Base-by-base conservation (phyloP, 2,888 invertebrate species). In the Desoria tigrina region DNA sequence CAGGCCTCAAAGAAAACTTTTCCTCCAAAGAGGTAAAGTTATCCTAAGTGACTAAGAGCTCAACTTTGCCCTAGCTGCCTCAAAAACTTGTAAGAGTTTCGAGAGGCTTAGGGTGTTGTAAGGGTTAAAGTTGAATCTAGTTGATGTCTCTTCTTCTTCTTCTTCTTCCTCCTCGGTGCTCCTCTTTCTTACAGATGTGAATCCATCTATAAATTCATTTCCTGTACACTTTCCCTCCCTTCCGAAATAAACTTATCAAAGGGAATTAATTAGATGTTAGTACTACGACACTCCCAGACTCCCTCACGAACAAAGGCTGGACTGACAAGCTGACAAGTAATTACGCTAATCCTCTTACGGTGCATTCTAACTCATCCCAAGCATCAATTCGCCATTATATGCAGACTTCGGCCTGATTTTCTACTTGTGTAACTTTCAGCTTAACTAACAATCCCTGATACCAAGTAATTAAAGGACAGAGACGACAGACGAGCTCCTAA, bases 61-160 rank as follows among this genome's bases (percentile, higher is more conserved):
- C n/a, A 45, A 45, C 45, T 45, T 45, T 45, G 45, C 9, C 45
- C 45, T 21, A 16, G 21, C 39, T 39, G n/a, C n/a, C 32, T 32
- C 32, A 7, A 11, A 32, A 11, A 32, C 32, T 32, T 32, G 32
- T 32, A n/a, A 45, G 45, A 45, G 45, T 45, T 45, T 45, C 16
- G n/a, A 18, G n/a, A 21, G 21, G n/a, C 45, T 45, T 21, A 45
- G 45, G 45, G 45, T 45, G 45, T 45, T 45, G 45, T 45, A 45
- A 45, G 45, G 45, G 45, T 45, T 45, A 45, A 45, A 45, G 18
- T 45, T 45, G 45, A 45, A 45, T 45, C 45, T 9, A 45, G 45
- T 45, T 45, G 45, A 45, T 45, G 45, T 45, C 45, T 45, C 45
- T 45, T 16, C n/a, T 45, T 16, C 16, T 45, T n/a, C 32, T n/a